These are phyloP conservation scores for Perdix hodgsoniae DNA, from an alignment of 2,797 vertebrate species.

Conservation along the genomic window DNA sequence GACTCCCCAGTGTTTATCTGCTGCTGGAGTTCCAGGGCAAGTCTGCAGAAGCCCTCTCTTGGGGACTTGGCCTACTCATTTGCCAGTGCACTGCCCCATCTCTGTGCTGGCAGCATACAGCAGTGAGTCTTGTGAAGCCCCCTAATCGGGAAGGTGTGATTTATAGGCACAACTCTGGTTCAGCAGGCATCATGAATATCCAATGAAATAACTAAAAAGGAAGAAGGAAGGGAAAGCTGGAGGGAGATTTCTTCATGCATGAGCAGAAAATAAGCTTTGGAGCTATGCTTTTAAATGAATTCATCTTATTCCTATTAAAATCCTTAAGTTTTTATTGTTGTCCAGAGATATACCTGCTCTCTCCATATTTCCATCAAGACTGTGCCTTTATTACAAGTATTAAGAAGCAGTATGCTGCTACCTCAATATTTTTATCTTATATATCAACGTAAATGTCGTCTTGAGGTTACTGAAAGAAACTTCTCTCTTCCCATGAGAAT, in stretches of 20 bases:
- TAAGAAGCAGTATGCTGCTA: background rate
- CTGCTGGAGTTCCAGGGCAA: background rate
- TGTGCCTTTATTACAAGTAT: background rate
- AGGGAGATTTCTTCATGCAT: background rate
- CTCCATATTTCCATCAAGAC: background rate
- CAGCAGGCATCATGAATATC: background rate
- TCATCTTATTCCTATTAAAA: background rate
- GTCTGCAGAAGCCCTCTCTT: background rate
- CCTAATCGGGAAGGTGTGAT: background rate
- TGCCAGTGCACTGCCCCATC: background rate
- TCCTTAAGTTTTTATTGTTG: background rate
- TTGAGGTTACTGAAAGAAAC: background rate
- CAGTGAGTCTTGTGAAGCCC: background rate
- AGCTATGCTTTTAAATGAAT: background rate
- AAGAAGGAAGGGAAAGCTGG: background rate
- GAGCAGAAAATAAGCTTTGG: background rate
- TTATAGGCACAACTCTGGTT: background rate
- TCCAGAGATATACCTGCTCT: background rate
- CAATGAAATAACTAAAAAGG: background rate
- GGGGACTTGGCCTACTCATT: background rate
- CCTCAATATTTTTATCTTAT: background rate
- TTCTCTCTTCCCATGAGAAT: background rate
- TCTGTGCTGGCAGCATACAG: background rate
- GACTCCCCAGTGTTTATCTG: background rate
- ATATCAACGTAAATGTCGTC: background rate